These are phyloP conservation scores for Torymus aiolomorphi DNA, from an alignment of 2,888 invertebrate genomes.

Conservation along the genomic window DNA sequence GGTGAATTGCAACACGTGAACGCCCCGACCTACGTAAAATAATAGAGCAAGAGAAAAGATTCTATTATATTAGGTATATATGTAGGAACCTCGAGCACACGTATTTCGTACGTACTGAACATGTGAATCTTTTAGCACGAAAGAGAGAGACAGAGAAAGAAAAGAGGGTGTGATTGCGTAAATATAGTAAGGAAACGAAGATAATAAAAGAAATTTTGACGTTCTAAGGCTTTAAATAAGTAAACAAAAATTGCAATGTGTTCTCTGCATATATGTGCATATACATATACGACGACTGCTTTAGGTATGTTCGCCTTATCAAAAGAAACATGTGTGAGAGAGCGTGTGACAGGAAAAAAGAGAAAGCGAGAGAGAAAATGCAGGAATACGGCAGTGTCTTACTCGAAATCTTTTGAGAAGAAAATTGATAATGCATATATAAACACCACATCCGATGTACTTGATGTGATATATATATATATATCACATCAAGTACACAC, in stretches of 20 bases:
- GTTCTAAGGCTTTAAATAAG: slow-evolving; percentile 61
- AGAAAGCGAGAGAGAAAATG: slow-evolving; percentile 16
- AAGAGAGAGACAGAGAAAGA: neutral
- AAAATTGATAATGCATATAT: slow-evolving; percentile 12
- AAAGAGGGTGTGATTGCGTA: neutral
- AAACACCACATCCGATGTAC: neutral
- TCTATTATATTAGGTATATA: too few relatives aligned
- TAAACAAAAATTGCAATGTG: slow-evolving; percentile 70
- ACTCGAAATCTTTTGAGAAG: slow-evolving; percentile 16
- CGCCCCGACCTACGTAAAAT: neutral
- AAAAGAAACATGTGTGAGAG: slow-evolving; percentile 51
- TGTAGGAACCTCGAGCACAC: neutral
- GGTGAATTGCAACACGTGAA: too few relatives aligned
- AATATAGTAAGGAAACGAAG: neutral
- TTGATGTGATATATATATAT: too few relatives aligned
- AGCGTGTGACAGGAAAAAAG: slow-evolving; percentile 15
- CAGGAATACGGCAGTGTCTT: slow-evolving; percentile 48
- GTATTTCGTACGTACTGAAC: slow-evolving; percentile 29
- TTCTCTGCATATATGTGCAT: slow-evolving; percentile 64
- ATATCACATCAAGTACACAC: too few relatives aligned
- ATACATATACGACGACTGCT: slow-evolving; percentile 62
- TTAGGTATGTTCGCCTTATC: slow-evolving; percentile 63
- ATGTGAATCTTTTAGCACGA: slow-evolving; percentile 44
- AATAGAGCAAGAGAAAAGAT: neutral
- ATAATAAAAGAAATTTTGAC: slow-evolving; percentile 37